Evolutionary conservation across 1,140 invertebrate species (phyloP), one percentile per base, ranked within the genome.

Genomic region (Myzus persicae): DNA sequence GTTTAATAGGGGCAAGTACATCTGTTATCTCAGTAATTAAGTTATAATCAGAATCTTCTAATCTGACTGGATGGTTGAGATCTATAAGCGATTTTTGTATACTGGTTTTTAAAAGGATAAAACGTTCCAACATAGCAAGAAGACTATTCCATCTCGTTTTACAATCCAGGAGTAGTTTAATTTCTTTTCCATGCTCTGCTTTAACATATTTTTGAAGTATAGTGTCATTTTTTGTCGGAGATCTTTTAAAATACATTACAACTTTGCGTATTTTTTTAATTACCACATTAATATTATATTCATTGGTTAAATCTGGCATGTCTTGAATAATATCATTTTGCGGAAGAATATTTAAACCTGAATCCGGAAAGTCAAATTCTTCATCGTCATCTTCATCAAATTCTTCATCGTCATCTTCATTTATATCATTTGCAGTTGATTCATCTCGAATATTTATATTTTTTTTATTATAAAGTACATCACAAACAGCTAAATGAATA

Each of bases 381-480:
- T 85, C 40, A 85, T 85, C 40, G 91, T 93, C 42, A 42, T 42
- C 42, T 42, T 44, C 42, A 44, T 44, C 8, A 44, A 7, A 7
- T 7, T 44, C 42, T 44, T 44, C 42, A 44, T 44, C 2, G 42
- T 44, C 89, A 46, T 48, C n/a, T 82, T 93, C 54, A 91, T 93
- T 90, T 40, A 82, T 38, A 76, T 81, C 76, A 46, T 26, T 81
- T 82, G 42, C 81, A 46, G 46, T 85, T 85, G 42, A 46, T 46
- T 85, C 84, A 85, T 85, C n/a, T 85, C 84, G 40, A 31, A 85
- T 14, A 85, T 85, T 85, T 85, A 85, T 14, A 85, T 85, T 85
- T 85, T 44, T 59, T 92, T 93, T 94, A 84, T 94, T 93, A 51
- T 93, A 93, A 38, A 94, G 84, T 93, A 94, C 88, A 91, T 94